Evolutionary conservation across 2,797 vertebrate genomes (phyloP).

Genomic region (Pangasius mekongensis): DNA sequence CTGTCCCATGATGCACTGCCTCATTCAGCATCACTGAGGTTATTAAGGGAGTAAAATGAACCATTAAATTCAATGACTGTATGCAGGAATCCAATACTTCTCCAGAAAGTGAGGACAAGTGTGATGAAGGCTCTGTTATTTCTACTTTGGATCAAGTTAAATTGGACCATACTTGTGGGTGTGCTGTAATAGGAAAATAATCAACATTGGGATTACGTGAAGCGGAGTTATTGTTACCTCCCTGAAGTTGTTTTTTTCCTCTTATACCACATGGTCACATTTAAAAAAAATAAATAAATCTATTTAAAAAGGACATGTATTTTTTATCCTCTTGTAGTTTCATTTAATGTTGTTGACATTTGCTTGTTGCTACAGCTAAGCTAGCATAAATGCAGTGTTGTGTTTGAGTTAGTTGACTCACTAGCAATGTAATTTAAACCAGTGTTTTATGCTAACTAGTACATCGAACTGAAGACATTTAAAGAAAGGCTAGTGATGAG

Average conservation of each 20-base stretch:
- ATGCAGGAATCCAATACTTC: neutral
- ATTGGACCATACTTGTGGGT: neutral
- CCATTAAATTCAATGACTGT: neutral
- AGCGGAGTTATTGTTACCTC: neutral
- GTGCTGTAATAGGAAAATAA: neutral
- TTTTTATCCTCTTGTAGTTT: too few species aligned
- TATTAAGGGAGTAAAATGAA: neutral
- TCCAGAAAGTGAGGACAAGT: neutral
- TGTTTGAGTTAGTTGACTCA: neutral
- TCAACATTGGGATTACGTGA: neutral
- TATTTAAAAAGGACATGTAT: too few species aligned
- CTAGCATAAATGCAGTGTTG: neutral
- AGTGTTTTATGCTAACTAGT: neutral
- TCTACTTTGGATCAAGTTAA: neutral
- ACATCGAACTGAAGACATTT: neutral
- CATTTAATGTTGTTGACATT: too few species aligned
- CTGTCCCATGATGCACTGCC: slow-evolving; percentile 5
- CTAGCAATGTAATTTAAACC: neutral
- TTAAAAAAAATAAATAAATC: too few species aligned
- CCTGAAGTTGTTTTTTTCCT: neutral
- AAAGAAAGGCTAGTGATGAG: neutral
- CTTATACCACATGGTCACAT: too few species aligned
- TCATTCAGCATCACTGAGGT: neutral
- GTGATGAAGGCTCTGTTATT: neutral
- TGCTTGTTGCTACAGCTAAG: neutral